Evolutionary conservation across 2,113 vertebrate genomes (phyloP).

Genomic region (Myrmecophaga tridactyla): DNA sequence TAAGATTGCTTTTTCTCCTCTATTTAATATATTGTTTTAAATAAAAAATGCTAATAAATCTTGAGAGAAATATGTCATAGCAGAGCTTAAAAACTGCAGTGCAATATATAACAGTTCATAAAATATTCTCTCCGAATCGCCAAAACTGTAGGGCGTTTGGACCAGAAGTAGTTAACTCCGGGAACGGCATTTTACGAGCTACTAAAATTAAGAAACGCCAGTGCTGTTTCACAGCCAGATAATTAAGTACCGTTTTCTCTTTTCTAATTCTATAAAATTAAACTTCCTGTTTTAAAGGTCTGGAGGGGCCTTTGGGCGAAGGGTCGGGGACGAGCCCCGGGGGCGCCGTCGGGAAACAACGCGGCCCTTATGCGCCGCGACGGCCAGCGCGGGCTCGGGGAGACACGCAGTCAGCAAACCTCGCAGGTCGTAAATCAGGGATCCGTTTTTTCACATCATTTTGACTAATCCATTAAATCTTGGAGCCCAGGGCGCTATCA

Average conservation of each 20-base stretch:
- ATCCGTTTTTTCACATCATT: constrained; percentile 86
- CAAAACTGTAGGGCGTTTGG: constrained; percentile 80
- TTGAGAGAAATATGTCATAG: constrained; percentile 88
- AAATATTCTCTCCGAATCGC: constrained; percentile 86
- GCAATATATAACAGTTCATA: constrained; percentile 90
- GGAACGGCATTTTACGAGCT: constrained; percentile 88
- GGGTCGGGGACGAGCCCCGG: constrained; percentile 82
- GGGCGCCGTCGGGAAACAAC: constrained; percentile 83
- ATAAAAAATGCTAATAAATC: constrained; percentile 90
- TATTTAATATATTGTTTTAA: constrained; percentile 90
- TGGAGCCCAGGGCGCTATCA: constrained; percentile 83
- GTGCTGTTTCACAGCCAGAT: constrained; percentile 89
- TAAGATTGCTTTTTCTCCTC: constrained; percentile 84
- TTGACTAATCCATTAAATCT: constrained; percentile 89
- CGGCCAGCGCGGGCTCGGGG: constrained; percentile 75
- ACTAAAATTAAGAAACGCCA: constrained; percentile 90
- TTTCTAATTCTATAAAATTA: constrained; percentile 91
- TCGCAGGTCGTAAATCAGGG: constrained; percentile 87
- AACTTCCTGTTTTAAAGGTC: constrained; percentile 90
- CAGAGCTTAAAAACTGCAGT: constrained; percentile 85
- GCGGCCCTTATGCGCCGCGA: constrained; percentile 85
- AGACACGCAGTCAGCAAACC: constrained; percentile 86
- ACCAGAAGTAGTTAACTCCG: constrained; percentile 87
- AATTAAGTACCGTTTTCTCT: constrained; percentile 89
- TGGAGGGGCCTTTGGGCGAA: constrained; percentile 82